These are phyloP conservation scores for Oncorhynchus masou DNA, from an alignment of 2,113 vertebrate genomes.

Conservation along the genomic window DNA sequence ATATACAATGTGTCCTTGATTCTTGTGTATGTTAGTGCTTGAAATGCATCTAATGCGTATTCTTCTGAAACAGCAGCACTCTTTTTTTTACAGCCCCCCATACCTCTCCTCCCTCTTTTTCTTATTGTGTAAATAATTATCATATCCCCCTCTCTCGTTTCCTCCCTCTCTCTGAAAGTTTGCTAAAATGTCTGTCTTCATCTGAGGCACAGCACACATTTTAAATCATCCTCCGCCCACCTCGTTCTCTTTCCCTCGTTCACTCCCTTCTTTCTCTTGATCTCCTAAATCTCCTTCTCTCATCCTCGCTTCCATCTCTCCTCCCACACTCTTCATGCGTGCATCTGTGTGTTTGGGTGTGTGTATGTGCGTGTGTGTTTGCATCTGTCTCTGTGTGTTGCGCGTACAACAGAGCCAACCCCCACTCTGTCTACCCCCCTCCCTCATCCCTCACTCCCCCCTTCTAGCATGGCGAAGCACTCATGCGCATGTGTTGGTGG, in stretches of 20 bases:
- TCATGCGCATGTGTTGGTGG: slow-evolving; percentile 83
- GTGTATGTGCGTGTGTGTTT: slow-evolving; percentile 11
- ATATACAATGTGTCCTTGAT: slow-evolving; percentile 28
- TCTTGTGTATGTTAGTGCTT: slow-evolving; percentile 7
- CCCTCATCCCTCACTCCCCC: no score
- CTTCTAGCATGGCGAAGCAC: slow-evolving; percentile 85
- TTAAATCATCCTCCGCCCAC: slow-evolving; percentile 44
- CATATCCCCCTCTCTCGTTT: slow-evolving; percentile 9
- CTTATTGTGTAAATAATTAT: slow-evolving; percentile 27
- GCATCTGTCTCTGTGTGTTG: background rate
- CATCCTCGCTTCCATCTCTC: slow-evolving; percentile 13
- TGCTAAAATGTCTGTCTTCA: slow-evolving; percentile 34
- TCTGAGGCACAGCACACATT: slow-evolving; percentile 32
- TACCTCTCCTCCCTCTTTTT: slow-evolving; percentile 9
- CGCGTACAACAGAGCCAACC: no score
- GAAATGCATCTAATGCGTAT: background rate
- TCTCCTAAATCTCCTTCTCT: slow-evolving; percentile 31
- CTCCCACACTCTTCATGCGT: slow-evolving; percentile 33
- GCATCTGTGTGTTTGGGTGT: slow-evolving; percentile 39
- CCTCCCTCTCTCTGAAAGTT: slow-evolving; percentile 15
- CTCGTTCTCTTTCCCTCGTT: slow-evolving; percentile 7
- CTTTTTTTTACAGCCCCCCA: background rate
- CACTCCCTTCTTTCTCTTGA: slow-evolving; percentile 6
- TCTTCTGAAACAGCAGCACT: background rate
- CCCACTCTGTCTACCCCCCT: no score